Percentiles rank a stretch among this genome's conserved stretches.
Evolutionary conservation across 2,888 invertebrate species (phyloP).

Genomic region (Apodemia mormo): DNA sequence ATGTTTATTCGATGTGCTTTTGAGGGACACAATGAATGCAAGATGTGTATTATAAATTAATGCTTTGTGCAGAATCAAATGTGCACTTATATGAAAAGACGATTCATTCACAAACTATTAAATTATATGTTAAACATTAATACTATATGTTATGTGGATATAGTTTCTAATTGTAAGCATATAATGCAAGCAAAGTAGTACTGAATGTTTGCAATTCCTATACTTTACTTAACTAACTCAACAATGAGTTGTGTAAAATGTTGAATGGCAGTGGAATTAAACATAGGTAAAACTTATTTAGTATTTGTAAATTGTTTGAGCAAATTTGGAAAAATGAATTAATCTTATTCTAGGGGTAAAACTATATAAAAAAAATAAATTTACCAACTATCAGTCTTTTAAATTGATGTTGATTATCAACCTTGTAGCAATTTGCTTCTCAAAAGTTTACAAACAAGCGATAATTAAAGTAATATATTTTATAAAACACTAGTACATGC

Average conservation of each 20-base stretch:
- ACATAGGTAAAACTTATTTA: constrained; percentile 50
- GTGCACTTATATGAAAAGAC: constrained; percentile 14
- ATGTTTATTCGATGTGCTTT: constrained; percentile 27
- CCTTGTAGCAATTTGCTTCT: constrained; percentile 74
- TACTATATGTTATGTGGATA: constrained; percentile 21
- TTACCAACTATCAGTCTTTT: constrained; percentile 83
- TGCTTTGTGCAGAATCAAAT: constrained; percentile 10
- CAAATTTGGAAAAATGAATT: constrained; percentile 77
- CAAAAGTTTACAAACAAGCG: constrained; percentile 76
- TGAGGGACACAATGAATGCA: constrained; percentile 28
- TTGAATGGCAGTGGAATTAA: constrained; percentile 56
- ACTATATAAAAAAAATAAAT: constrained; percentile 76
- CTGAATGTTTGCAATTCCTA: constrained; percentile 43
- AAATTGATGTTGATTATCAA: constrained; percentile 81
- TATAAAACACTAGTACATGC: constrained; percentile 37
- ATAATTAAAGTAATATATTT: constrained; percentile 36
- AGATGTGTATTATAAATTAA: constrained; percentile 13
- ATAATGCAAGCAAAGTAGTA: constrained; percentile 21
- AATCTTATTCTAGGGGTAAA: constrained; percentile 79
- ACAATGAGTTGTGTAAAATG: constrained; percentile 36
- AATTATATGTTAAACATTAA: constrained; percentile 25
- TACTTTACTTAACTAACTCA: constrained; percentile 35
- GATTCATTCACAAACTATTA: constrained; percentile 21
- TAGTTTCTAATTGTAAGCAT: constrained; percentile 7
- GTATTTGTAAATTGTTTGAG: constrained; percentile 63